Evolutionary conservation across 2,113 vertebrate genomes (phyloP).

Genomic region (Gymnorhina tibicen): DNA sequence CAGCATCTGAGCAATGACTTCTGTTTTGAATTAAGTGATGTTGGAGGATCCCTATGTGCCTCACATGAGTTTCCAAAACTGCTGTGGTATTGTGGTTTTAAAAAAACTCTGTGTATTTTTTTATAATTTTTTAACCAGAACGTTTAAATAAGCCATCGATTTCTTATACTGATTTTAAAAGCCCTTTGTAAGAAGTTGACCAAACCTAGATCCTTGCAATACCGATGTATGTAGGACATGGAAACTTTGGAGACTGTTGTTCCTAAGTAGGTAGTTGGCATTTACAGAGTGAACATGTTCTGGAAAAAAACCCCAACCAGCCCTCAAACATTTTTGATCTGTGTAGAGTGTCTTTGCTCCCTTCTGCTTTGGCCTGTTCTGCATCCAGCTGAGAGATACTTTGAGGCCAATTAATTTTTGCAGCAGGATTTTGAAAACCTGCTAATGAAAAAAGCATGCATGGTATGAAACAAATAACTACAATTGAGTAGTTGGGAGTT

Average conservation of each 20-base stretch:
- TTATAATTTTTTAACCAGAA: neutral
- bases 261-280: neutral
- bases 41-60: neutral
- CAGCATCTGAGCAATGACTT: neutral
- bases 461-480: neutral
- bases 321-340: neutral
- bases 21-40: neutral
- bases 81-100: neutral
- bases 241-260: neutral
- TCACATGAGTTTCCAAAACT: neutral
- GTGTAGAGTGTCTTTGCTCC: neutral
- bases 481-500: neutral
- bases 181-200: neutral
- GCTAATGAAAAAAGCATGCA: neutral
- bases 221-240: neutral
- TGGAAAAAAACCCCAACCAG: neutral
- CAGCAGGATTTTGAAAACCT: conserved; percentile 20
- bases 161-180: neutral
- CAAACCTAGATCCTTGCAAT: neutral
- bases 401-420: neutral
- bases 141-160: neutral
- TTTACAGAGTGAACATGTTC: neutral
- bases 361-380: neutral
- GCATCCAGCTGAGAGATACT: neutral
- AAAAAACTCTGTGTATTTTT: neutral